These are phyloP conservation scores for Xyrichtys novacula DNA, from an alignment of 2,797 vertebrate species.

Conservation along the genomic window DNA sequence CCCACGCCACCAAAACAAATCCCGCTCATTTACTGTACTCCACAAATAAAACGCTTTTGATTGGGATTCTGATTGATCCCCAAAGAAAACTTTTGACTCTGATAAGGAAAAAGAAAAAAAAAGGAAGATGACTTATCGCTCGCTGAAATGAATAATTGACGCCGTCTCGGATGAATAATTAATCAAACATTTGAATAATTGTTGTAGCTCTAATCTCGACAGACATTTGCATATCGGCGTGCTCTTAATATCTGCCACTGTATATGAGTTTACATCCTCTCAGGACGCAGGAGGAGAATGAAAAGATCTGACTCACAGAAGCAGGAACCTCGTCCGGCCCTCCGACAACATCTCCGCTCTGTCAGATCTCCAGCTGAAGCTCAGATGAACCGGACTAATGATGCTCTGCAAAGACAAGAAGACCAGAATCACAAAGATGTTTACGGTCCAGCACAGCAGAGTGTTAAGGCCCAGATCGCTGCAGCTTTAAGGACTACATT, in stretches of 20 bases:
- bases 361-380: conserved; percentile 25
- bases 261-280: conserved; percentile 89
- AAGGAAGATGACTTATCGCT: conserved; percentile 89
- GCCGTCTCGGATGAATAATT: conserved; percentile 94
- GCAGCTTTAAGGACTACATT: background rate
- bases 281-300: conserved; percentile 85
- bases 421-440: background rate
- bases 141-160: conserved; percentile 96
- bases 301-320: conserved; percentile 66
- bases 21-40: conserved; percentile 76
- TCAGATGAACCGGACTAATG: background rate
- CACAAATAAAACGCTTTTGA: conserved; percentile 76
- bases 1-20: conserved; percentile 62
- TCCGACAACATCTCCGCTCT: conserved; percentile 25
- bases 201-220: conserved; percentile 96
- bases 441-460: background rate
- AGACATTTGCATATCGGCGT: conserved; percentile 94
- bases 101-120: conserved; percentile 74
- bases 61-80: conserved; percentile 76
- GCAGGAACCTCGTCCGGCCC: conserved; percentile 48
- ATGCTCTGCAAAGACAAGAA: background rate
- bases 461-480: background rate
- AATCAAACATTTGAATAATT: conserved; percentile 98
- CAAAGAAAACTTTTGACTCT: conserved; percentile 82
- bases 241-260: conserved; percentile 90